Evolutionary conservation across 2,797 vertebrate species (phyloP), one percentile per base, ranked within the genome.

Genomic region (Lycodopsis pacificus): DNA sequence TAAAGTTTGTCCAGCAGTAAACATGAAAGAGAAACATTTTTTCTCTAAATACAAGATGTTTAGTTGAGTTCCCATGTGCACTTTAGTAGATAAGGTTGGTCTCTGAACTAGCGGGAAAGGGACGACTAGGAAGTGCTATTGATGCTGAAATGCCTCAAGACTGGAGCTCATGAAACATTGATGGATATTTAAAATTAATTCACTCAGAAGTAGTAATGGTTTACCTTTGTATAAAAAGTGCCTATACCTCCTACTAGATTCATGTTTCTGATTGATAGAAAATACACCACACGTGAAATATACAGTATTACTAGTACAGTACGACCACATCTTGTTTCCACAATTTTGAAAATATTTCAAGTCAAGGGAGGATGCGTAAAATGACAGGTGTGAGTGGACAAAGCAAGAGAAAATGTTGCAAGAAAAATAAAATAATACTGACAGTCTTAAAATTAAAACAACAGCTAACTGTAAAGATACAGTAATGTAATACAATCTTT

Each of bases 131-230:
- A 89, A 82, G 77, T 80, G 63, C 48, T 58, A 40, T 56, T 64
- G 77, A 88, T 79, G 71, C 61, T 56, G 64, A 46, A 80, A 71
- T 63, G 85, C 83, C 85, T 87, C 54, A 32, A 87, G 82, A 84
- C 61, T 75, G 30, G 3, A 63, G 63, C 54, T 80, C 65, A 73
- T 93, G 67, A 91, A 92, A 86, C 70, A 77, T 91, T 88, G 61
- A 91, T 91, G 65, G 22, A 71, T 80, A 76, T 89, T 87, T 76
- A 77, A 84, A 72, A 81, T 61, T 62, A 77, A 78, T 89, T 87
- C 75, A 79, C 70, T 90, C 58, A 84, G 82, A 91, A 90, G 87
- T 88, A 89, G 86, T 83, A 89, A 86, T 89, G 53, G 27, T 73
- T 67, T 77, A 80, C 82, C 79, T 86, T 85, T 81, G 73, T 83